phyloP scores from a whole-genome alignment of 1,140 invertebrate genomes.

The Polypedilum pembai region DNA sequence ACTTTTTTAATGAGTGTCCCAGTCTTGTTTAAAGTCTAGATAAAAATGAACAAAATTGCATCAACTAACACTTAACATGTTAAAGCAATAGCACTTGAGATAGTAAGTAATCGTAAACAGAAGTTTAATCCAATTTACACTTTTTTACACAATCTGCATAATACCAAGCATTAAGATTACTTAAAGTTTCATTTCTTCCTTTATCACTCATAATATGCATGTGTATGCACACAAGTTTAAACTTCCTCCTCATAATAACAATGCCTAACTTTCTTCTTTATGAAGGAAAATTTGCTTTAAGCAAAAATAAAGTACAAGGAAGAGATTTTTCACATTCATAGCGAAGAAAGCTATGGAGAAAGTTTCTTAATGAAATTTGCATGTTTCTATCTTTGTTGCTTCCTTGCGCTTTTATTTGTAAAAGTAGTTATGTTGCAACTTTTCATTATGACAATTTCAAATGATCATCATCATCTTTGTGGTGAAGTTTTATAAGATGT shows the following conservation, averaged over 20 bases:
- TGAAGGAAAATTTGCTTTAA: neutral
- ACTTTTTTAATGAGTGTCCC: too few species aligned
- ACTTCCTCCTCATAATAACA: neutral
- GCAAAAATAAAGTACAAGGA: neutral
- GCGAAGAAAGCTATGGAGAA: neutral
- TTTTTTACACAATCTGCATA: too few species aligned
- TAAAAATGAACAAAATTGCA: too few species aligned
- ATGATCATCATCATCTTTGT: neutral
- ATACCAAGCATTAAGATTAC: neutral
- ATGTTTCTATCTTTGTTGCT: neutral
- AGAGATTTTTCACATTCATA: neutral
- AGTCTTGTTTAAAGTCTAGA: too few species aligned
- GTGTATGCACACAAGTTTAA: neutral
- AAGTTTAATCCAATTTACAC: too few species aligned
- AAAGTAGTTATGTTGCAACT: neutral
- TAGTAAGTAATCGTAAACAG: too few species aligned
- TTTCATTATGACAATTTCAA: neutral
- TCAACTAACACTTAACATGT: too few species aligned
- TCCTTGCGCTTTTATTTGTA: neutral
- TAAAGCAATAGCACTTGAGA: too few species aligned
- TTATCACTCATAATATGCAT: too few species aligned
- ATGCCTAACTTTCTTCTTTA: neutral
- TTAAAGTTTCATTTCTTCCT: neutral
- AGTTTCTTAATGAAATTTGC: conserved; percentile 14
- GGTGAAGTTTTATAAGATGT: neutral